These are phyloP conservation scores for Glyptemys insculpta DNA, from an alignment of 2,797 vertebrate genomes.

Conservation along the genomic window DNA sequence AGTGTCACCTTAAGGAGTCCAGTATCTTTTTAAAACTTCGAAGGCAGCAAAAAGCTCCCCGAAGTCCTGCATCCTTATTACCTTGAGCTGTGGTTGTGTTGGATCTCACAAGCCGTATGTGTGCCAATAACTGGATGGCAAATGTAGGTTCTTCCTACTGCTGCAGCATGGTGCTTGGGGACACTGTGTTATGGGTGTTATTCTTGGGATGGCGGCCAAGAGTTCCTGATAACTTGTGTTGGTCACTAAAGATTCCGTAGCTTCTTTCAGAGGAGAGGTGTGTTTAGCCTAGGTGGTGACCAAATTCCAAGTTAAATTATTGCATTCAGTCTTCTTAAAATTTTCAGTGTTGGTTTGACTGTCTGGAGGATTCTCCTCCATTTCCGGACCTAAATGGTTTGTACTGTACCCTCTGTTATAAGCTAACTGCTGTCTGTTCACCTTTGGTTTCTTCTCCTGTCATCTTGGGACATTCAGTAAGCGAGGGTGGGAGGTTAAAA, in stretches of 20 bases:
- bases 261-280: background rate
- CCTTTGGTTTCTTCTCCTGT: background rate
- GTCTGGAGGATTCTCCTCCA: background rate
- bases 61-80: background rate
- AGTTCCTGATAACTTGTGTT: background rate
- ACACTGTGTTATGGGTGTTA: background rate
- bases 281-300: background rate
- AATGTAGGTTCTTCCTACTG: background rate
- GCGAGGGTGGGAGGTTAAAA: constrained; percentile 7
- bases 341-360: background rate
- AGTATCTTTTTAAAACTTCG: background rate
- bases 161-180: background rate
- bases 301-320: background rate
- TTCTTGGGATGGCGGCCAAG: background rate
- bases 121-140: background rate
- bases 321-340: background rate
- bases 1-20: background rate
- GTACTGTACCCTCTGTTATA: background rate
- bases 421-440: background rate
- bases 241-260: background rate
- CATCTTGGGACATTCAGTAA: background rate
- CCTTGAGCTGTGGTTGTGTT: background rate
- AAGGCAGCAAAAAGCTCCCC: background rate
- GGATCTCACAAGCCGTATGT: background rate
- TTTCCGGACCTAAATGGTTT: background rate